phyloP scores from a whole-genome alignment of 1,140 invertebrate species.

The Ruditapes philippinarum region DNA sequence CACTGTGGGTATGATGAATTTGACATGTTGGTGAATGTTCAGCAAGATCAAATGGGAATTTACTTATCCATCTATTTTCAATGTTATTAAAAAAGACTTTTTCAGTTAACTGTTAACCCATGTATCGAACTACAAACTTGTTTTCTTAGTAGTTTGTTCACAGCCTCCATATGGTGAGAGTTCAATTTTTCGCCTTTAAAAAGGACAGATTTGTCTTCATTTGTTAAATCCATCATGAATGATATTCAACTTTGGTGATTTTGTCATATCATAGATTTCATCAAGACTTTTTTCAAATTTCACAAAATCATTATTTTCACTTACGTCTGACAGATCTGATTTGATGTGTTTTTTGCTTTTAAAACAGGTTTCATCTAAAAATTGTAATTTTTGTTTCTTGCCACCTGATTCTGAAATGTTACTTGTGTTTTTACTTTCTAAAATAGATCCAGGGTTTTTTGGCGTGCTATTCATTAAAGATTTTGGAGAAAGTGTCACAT shows the following conservation, averaged over 20 bases:
- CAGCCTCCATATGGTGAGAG: too few relatives aligned
- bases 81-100: background rate
- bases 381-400: too few relatives aligned
- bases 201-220: background rate
- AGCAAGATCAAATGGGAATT: background rate
- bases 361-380: background rate
- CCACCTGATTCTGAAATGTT: too few relatives aligned
- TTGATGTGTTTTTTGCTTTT: constrained; percentile 15
- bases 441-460: background rate
- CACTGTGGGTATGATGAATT: constrained; percentile 19
- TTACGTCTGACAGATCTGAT: background rate
- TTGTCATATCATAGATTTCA: background rate
- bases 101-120: constrained; percentile 10
- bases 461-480: background rate
- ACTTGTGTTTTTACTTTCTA: constrained; percentile 8
- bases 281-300: constrained; percentile 8
- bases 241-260: background rate
- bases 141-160: too few relatives aligned
- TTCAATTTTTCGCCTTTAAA: background rate
- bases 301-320: constrained; percentile 4
- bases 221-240: background rate
- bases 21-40: background rate
- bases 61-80: background rate
- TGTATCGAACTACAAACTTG: background rate
- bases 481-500: too few relatives aligned